phyloP scores from a whole-genome alignment of 2,888 invertebrate species.

The Bembecia ichneumoniformis region DNA sequence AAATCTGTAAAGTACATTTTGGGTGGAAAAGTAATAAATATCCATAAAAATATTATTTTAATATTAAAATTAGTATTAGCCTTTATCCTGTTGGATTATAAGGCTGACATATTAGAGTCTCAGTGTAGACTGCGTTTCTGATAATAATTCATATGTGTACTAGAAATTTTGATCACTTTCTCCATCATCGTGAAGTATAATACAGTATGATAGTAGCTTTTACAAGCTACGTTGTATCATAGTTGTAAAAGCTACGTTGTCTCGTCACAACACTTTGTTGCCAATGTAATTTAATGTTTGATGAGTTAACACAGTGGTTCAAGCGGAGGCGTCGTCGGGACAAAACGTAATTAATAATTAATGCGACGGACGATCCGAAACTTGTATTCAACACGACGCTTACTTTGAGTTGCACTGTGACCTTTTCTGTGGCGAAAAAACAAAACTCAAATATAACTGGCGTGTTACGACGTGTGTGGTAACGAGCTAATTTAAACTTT shows the following conservation, averaged over 20 bases:
- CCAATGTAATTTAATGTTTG: constrained; percentile 21
- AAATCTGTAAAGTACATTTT: too few species aligned
- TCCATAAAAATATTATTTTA: too few species aligned
- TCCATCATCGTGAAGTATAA: too few species aligned
- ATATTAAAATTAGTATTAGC: too few species aligned
- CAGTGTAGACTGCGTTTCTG: too few species aligned
- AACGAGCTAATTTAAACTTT: constrained; percentile 73
- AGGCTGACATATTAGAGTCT: too few species aligned
- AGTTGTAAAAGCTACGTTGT: not conserved
- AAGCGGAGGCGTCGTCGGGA: constrained; percentile 17
- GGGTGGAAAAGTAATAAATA: too few species aligned
- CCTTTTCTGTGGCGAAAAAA: constrained; percentile 62
- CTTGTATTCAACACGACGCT: constrained; percentile 49
- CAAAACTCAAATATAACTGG: constrained; percentile 56
- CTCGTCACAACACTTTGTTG: constrained; percentile 8
- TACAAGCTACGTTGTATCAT: too few species aligned
- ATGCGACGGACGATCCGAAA: constrained; percentile 41
- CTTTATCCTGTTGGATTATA: too few species aligned
- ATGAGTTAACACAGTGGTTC: constrained; percentile 20
- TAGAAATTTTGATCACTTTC: too few species aligned
- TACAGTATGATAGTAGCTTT: not conserved
- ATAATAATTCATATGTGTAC: too few species aligned
- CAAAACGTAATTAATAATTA: constrained; percentile 54
- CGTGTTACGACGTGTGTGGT: constrained; percentile 56
- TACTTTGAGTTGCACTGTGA: constrained; percentile 28